Conservation (phyloP, 2,888 invertebrate genomes). For the Brenthis ino region DNA sequence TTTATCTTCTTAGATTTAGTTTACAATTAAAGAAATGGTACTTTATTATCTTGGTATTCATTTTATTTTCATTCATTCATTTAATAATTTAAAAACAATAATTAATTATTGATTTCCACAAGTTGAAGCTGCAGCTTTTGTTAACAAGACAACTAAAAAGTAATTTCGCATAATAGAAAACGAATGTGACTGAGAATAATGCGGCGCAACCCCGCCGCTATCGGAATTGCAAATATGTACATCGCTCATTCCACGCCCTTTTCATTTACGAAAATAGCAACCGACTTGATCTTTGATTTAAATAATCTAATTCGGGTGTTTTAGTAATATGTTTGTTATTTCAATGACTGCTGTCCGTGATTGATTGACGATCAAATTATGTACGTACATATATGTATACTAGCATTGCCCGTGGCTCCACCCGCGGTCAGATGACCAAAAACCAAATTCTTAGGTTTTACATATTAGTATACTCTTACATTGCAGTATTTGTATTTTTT, state of each 20-base stretch:
- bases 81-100: background rate
- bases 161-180: slow-evolving; percentile 19
- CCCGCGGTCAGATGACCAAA: too few species aligned
- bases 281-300: slow-evolving; percentile 23
- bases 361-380: too few species aligned
- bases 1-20: too few species aligned
- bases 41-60: too few species aligned
- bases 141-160: slow-evolving; percentile 16
- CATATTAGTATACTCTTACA: too few species aligned
- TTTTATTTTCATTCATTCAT: too few species aligned
- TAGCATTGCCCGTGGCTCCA: too few species aligned
- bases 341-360: too few species aligned
- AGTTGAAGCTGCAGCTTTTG: background rate
- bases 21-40: too few species aligned
- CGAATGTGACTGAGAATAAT: slow-evolving; percentile 39
- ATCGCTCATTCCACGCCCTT: slow-evolving; percentile 43
- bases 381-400: too few species aligned
- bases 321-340: background rate
- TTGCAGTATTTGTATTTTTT: too few species aligned
- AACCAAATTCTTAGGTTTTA: too few species aligned
- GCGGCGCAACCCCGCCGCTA: slow-evolving; percentile 31
- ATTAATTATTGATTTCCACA: background rate
- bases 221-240: slow-evolving; percentile 48
- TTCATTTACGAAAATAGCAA: slow-evolving; percentile 28
- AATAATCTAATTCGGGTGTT: background rate